These are phyloP conservation scores for Trichonephila clavipes DNA, from an alignment of 1,140 invertebrate species.

Conservation along the genomic window DNA sequence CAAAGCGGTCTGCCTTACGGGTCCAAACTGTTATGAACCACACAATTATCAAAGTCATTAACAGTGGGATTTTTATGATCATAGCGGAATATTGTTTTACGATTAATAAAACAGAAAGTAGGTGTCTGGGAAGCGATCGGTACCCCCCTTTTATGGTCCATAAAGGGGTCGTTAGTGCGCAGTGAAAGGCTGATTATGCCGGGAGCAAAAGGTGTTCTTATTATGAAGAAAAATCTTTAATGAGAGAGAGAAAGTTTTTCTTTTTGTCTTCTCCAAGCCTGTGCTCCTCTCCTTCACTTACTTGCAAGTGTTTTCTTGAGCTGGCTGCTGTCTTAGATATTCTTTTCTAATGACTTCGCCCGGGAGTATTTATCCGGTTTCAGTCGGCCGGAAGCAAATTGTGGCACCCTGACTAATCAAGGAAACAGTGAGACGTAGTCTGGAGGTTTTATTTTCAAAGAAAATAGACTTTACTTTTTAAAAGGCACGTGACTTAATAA, in stretches of 20 bases:
- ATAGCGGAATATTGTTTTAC: slow-evolving; percentile 70
- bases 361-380: slow-evolving; percentile 9
- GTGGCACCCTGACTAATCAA: not conserved
- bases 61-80: slow-evolving; percentile 66
- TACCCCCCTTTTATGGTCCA: slow-evolving; percentile 56
- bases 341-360: slow-evolving; percentile 14
- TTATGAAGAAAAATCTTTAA: slow-evolving; percentile 63
- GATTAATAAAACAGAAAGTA: slow-evolving; percentile 66
- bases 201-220: slow-evolving; percentile 53
- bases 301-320: not conserved
- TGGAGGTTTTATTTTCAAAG: not conserved
- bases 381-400: not conserved
- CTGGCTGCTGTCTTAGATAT: not conserved
- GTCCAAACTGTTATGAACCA: not conserved
- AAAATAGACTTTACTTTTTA: not conserved
- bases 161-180: slow-evolving; percentile 52
- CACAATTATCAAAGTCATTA: slow-evolving; percentile 57
- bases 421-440: not conserved
- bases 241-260: slow-evolving; percentile 1
- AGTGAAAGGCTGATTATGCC: slow-evolving; percentile 52
- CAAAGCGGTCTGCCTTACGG: slow-evolving; percentile 21
- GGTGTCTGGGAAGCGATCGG: slow-evolving; percentile 26
- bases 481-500: not conserved
- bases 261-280: not conserved
- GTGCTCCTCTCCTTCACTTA: slow-evolving; percentile 42